Evolutionary conservation across 2,888 invertebrate genomes (phyloP).

Genomic region (Prosapia bicincta): DNA sequence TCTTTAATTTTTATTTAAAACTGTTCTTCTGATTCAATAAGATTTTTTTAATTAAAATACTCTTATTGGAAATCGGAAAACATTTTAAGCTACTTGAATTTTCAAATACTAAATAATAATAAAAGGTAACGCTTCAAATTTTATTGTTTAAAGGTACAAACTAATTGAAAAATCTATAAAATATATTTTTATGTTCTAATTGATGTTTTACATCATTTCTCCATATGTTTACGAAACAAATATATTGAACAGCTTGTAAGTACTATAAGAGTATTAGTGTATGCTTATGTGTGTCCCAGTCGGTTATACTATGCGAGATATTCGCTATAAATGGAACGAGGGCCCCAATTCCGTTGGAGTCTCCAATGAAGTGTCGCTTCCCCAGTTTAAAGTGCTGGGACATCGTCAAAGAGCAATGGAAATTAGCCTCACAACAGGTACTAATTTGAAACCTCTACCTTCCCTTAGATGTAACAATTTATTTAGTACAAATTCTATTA

Average conservation of each 20-base stretch:
- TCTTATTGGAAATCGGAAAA: too few relatives aligned
- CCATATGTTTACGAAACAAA: neutral
- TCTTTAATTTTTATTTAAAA: too few relatives aligned
- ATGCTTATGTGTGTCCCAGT: conserved; percentile 58
- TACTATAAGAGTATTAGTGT: neutral
- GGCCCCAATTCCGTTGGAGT: conserved; percentile 93
- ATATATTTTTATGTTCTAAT: too few relatives aligned
- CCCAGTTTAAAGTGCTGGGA: conserved; percentile 97
- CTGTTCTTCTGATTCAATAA: too few relatives aligned
- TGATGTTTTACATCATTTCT: too few relatives aligned
- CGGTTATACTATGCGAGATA: conserved; percentile 98
- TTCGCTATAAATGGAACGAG: conserved; percentile 96
- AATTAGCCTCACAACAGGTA: conserved; percentile 96
- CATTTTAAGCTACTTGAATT: too few relatives aligned
- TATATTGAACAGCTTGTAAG: neutral
- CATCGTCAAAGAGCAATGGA: conserved; percentile 94
- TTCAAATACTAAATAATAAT: too few relatives aligned
- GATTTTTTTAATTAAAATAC: too few relatives aligned
- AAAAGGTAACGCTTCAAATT: too few relatives aligned
- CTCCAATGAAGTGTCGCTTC: conserved; percentile 92
- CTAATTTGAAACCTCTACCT: neutral
- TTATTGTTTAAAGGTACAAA: too few relatives aligned
- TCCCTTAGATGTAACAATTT: neutral
- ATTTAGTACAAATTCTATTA: too few relatives aligned
- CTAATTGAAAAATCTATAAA: too few relatives aligned